Evolutionary conservation across 2,113 vertebrate species (phyloP), one percentile per base, ranked within the genome.

Genomic region (Equus quagga): DNA sequence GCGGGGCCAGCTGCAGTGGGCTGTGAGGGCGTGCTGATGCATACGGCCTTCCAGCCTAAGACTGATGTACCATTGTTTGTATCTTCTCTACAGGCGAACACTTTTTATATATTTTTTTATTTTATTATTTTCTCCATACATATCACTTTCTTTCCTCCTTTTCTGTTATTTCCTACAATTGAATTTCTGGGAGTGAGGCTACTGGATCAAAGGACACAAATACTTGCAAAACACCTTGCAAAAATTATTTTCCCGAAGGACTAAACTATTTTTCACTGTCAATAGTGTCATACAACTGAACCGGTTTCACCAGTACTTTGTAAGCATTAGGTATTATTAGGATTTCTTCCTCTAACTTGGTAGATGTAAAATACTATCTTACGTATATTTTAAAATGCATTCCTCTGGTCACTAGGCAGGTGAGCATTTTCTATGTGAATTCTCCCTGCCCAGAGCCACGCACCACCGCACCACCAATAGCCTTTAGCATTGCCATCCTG

Each of bases 161-260:
- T 84, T 70, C 51, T 80, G 17, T 70, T 89, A 73, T 72, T 92
- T 92, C 69, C 56, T 72, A 94, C 92, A 81, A 89, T 4, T 94
- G 60, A 69, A 70, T 81, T 93, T 94, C 67, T 97, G 54, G 85
- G 41, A 64, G 8, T 92, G n/a, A 82, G 31, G 2, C 46, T 94
- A 62, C 56, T 79, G 4, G 12, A 1, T 87, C 31, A 94, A 96
- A 96, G 56, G 31, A 75, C 23, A 82, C 62, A 96, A 62, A 83
- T 67, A 91, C 64, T 60, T 89, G 23, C 82, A 23, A 94, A 89
- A 91, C 23, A 95, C 19, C 82, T 0, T 89, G 8, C 8, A 95
- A 93, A 93, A 96, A 93, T 80, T 96, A 46, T 89, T 69, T 96
- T 75, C 76, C 70, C 6, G 5, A 87, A 81, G 33, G 28, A 33